Percentiles rank a stretch among this genome's conserved stretches.
Evolutionary conservation across 2,888 invertebrate genomes (phyloP).

Genomic region (Actias luna): DNA sequence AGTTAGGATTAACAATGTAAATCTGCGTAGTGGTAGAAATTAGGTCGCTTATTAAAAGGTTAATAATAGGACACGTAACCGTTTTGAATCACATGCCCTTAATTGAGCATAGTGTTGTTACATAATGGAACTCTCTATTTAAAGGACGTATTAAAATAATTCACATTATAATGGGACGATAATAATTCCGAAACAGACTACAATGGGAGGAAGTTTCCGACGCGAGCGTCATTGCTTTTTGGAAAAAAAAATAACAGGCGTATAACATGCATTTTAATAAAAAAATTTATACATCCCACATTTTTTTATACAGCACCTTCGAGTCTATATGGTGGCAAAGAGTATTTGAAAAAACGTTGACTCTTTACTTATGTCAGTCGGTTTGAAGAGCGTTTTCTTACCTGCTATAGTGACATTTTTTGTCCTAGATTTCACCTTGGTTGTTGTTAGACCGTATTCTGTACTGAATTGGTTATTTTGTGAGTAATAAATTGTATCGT

Average conservation of each 20-base stretch:
- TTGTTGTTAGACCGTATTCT: not conserved
- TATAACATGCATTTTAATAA: conserved; percentile 41
- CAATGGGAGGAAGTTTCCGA: conserved; percentile 79
- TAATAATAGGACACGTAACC: not conserved
- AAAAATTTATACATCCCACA: conserved; percentile 54
- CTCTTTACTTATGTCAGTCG: not conserved
- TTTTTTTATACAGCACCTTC: too few relatives aligned
- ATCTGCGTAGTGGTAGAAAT: not conserved
- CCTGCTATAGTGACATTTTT: conserved; percentile 14
- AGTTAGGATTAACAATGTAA: not conserved
- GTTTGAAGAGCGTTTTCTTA: conserved; percentile 10
- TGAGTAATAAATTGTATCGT: not conserved
- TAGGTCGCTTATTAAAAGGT: not conserved
- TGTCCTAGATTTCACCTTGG: conserved; percentile 15
- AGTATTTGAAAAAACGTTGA: conserved; percentile 40
- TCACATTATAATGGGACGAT: conserved; percentile 10
- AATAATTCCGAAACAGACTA: conserved; percentile 44
- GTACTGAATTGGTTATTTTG: not conserved
- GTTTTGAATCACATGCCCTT: not conserved
- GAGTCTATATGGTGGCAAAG: conserved; percentile 23
- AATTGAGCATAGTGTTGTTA: not conserved
- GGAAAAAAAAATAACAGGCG: conserved; percentile 15
- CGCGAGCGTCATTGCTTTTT: conserved; percentile 67
- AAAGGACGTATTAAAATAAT: not conserved
- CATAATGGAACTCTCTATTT: not conserved